Percentiles rank a stretch among this genome's conserved stretches.
Evolutionary conservation across 2,888 invertebrate genomes (phyloP).

Genomic region (Ommatoiulus sabulosus): DNA sequence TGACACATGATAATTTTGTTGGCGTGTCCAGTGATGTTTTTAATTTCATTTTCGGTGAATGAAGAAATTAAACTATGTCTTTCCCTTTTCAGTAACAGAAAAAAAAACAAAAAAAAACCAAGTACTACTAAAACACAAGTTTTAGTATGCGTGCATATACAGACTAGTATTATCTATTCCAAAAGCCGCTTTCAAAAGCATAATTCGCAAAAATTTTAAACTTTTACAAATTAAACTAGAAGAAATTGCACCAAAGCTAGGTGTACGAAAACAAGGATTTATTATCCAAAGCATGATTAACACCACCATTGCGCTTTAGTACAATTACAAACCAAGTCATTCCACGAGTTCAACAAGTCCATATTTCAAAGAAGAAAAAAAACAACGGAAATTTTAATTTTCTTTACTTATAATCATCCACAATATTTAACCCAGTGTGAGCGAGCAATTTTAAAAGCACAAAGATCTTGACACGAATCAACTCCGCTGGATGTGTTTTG

Average conservation of each 20-base stretch:
- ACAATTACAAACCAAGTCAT: background rate
- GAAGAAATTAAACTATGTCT: no score
- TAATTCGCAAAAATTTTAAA: no score
- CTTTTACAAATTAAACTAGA: no score
- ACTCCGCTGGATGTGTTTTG: background rate
- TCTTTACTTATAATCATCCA: background rate
- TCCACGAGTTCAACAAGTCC: background rate
- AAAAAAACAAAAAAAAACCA: no score
- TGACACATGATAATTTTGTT: background rate
- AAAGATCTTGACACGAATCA: slow-evolving; percentile 34
- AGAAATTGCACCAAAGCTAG: no score
- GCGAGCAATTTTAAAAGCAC: slow-evolving; percentile 17
- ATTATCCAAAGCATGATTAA: background rate
- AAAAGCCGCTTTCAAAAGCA: no score
- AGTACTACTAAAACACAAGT: no score
- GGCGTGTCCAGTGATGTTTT: background rate
- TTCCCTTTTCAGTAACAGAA: no score
- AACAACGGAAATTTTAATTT: background rate
- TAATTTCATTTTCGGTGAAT: background rate
- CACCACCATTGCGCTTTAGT: background rate
- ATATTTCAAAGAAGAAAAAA: background rate
- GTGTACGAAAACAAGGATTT: background rate
- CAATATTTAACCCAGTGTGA: background rate
- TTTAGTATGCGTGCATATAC: no score
- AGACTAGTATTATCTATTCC: no score